Conservation (phyloP, 1,140 invertebrate species). For the Monochamus saltuarius region DNA sequence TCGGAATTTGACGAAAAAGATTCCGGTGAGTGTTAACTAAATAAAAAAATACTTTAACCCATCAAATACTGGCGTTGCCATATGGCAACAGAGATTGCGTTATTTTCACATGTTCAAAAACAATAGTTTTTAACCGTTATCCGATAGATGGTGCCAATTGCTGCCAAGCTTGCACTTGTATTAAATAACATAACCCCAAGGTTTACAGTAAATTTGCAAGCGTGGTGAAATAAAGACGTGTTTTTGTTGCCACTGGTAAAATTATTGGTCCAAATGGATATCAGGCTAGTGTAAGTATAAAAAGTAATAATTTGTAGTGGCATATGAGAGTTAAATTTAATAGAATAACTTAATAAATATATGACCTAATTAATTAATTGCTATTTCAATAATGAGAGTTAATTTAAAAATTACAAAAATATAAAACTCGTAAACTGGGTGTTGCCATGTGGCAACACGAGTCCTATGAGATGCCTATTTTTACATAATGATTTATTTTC, state of each 20-base stretch:
- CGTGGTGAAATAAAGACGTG: background rate
- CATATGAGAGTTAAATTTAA: too few relatives aligned
- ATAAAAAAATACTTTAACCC: too few relatives aligned
- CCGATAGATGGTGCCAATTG: background rate
- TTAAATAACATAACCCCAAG: background rate
- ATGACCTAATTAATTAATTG: too few relatives aligned
- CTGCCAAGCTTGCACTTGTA: background rate
- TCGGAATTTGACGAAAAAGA: too few relatives aligned
- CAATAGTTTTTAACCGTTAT: background rate
- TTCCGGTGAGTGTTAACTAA: too few relatives aligned
- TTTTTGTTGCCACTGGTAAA: background rate
- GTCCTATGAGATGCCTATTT: background rate
- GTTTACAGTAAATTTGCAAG: background rate
- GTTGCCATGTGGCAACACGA: too few relatives aligned
- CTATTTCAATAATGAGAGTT: background rate
- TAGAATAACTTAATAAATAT: background rate
- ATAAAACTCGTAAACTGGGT: background rate
- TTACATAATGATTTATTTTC: background rate
- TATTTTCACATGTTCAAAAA: background rate
- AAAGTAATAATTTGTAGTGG: constrained; percentile 1
- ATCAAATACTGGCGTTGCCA: constrained; percentile 2
- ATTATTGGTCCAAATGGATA: background rate
- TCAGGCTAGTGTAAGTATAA: background rate
- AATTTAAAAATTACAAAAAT: background rate
- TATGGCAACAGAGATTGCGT: background rate